These are phyloP conservation scores for Apantesis nais DNA, from an alignment of 2,888 invertebrate genomes.

Conservation along the genomic window DNA sequence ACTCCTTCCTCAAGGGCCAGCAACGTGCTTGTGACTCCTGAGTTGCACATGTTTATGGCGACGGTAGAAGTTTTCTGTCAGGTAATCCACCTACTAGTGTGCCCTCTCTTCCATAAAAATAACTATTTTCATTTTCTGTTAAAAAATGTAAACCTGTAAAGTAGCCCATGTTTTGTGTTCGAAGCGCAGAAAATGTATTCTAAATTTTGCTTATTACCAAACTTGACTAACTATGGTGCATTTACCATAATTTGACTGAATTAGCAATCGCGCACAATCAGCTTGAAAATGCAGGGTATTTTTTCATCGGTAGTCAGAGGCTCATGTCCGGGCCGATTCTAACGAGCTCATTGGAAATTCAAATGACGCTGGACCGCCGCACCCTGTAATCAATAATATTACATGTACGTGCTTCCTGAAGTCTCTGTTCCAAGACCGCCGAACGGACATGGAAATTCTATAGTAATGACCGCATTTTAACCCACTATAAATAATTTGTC, in stretches of 20 bases:
- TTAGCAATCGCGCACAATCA: slow-evolving; percentile 67
- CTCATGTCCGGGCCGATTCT: slow-evolving; percentile 71
- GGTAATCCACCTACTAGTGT: too few species aligned
- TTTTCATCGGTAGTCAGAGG: slow-evolving; percentile 72
- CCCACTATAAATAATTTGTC: slow-evolving; percentile 34
- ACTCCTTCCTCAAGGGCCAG: too few species aligned
- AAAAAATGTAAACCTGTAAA: neutral
- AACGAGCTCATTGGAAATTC: slow-evolving; percentile 86
- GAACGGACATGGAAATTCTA: slow-evolving; percentile 50
- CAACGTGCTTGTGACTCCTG: too few species aligned
- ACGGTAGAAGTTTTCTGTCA: too few species aligned
- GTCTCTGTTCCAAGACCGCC: slow-evolving; percentile 59
- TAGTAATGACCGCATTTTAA: slow-evolving; percentile 41
- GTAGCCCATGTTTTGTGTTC: neutral
- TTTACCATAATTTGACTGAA: slow-evolving; percentile 63
- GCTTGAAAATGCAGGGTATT: slow-evolving; percentile 65
- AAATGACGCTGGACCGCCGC: slow-evolving; percentile 78
- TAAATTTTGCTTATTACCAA: slow-evolving; percentile 7
- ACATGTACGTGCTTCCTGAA: slow-evolving; percentile 82
- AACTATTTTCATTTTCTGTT: neutral
- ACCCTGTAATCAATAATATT: slow-evolving; percentile 84
- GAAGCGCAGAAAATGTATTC: neutral
- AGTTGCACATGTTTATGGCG: too few species aligned
- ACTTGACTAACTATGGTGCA: slow-evolving; percentile 55
- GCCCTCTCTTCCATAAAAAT: too few species aligned